A percentile compares a stretch with the other conserved stretches of the same genome.
Conservation (phyloP, 1,140 invertebrate genomes). For the Trichomalopsis sarcophagae region DNA sequence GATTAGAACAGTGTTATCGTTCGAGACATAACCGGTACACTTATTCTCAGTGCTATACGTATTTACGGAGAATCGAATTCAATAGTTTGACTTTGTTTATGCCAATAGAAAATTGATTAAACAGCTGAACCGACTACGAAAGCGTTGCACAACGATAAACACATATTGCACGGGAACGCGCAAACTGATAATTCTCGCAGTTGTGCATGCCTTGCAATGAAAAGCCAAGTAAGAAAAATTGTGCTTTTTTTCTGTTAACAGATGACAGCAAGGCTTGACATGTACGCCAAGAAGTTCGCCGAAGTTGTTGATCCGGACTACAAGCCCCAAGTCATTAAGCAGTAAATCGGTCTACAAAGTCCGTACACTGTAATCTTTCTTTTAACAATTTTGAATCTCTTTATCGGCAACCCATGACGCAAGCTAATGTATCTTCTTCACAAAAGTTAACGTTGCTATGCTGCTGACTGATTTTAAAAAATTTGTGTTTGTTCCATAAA, state of each 20-base stretch:
- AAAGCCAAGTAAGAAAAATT: too few species aligned
- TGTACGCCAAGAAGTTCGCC: conserved; percentile 88
- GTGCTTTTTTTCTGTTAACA: conserved; percentile 68
- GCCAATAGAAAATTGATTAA: too few species aligned
- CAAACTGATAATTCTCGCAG: too few species aligned
- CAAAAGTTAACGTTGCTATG: background rate
- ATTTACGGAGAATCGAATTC: too few species aligned
- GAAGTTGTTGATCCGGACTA: conserved; percentile 82
- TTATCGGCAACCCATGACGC: background rate
- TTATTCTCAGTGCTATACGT: too few species aligned
- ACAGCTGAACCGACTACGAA: too few species aligned
- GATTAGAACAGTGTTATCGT: too few species aligned
- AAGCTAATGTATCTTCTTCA: background rate
- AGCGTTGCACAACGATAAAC: too few species aligned
- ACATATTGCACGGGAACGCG: too few species aligned
- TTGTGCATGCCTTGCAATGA: too few species aligned
- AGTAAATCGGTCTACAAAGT: conserved; percentile 36
- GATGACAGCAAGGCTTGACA: conserved; percentile 95
- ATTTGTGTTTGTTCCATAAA: background rate
- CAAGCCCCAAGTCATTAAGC: conserved; percentile 82
- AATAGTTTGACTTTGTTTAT: too few species aligned
- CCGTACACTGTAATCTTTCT: background rate
- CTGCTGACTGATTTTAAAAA: background rate
- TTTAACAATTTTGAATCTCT: background rate
- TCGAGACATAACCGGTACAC: too few species aligned